A percentile compares a stretch with the other conserved stretches of the same genome.
These are phyloP conservation scores for Drosophila baimaii DNA, from an alignment of 1,140 invertebrate genomes.

Conservation along the genomic window DNA sequence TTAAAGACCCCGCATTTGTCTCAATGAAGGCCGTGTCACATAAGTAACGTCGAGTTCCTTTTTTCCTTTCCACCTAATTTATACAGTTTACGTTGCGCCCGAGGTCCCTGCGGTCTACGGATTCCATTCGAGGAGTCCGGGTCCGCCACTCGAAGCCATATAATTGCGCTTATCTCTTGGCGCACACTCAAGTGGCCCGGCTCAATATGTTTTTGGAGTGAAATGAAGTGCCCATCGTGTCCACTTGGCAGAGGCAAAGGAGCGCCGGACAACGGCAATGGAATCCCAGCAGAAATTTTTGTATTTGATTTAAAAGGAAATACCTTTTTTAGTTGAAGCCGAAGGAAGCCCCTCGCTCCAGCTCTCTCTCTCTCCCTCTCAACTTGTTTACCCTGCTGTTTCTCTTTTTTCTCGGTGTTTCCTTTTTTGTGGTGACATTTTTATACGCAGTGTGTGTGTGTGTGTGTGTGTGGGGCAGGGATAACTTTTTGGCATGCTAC, in stretches of 20 bases:
- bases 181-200: constrained; percentile 78
- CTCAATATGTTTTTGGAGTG: constrained; percentile 78
- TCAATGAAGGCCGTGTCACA: constrained; percentile 73
- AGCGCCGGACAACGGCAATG: constrained; percentile 26
- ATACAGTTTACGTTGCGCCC: constrained; percentile 47
- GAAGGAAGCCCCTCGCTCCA: constrained; percentile 9
- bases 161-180: constrained; percentile 81
- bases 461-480: constrained; percentile 16
- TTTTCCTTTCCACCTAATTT: constrained; percentile 74
- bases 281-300: constrained; percentile 63
- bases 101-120: constrained; percentile 25
- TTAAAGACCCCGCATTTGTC: constrained; percentile 75
- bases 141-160: constrained; percentile 69
- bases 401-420: constrained; percentile 20
- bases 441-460: constrained; percentile 53
- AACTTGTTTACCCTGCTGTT: constrained; percentile 49
- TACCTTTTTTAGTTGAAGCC: constrained; percentile 68
- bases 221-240: constrained; percentile 74
- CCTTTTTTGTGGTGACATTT: constrained; percentile 71
- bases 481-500: constrained; percentile 74
- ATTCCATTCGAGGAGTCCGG: constrained; percentile 37
- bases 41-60: constrained; percentile 58
- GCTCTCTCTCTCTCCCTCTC: too few relatives aligned
- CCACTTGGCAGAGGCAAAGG: constrained; percentile 40
- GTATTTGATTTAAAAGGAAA: constrained; percentile 78